Base-by-base conservation (phyloP, 2,797 vertebrate genomes). In the Schizopygopsis pylzovi region DNA sequence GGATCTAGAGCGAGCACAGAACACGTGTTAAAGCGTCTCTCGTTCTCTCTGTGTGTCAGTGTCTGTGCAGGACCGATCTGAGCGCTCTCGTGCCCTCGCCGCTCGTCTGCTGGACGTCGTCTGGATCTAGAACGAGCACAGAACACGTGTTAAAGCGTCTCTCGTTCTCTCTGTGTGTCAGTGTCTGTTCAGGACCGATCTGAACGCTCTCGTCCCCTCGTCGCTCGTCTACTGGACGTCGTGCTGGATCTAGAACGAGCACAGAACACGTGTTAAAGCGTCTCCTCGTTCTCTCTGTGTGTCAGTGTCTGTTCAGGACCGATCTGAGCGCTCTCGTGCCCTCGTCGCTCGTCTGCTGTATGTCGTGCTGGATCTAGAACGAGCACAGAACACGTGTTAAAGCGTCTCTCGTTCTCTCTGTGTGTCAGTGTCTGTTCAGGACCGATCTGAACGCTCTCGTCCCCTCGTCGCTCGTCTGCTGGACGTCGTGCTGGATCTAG, bases 1-100 rank as follows among this genome's bases (percentile, higher is more conserved):
- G 67, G 96, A 97, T 82, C 92, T 97, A 93, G 96, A 97, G 86
- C 88, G 88, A 68, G 95, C 95, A n/a, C n/a, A n/a, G n/a, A n/a
- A n/a, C n/a, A n/a, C n/a, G n/a, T n/a, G n/a, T n/a, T n/a, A n/a
- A n/a, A n/a, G n/a, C n/a, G n/a, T n/a, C n/a, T n/a, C 61, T 1
- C 22, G 63, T 20, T 28, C 2, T 43, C 52, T 28, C 16, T 82
- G 81, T 12, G 92, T 93, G 25, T 90, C 90, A 82, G 90, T 92
- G 89, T 88, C 84, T 1, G 16, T 79, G 25, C 89, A 90, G 81
- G 89, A 80, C 79, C 18, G 3, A 33, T 83, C 59, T 18, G 94
- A 90, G 79, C 83, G 79, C 37, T 91, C 91, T 84, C 91, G 89
- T 39, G 89, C 86, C 0, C 73, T 92, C 0, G 92, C 90, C 0